These are phyloP conservation scores for Panulirus ornatus DNA, from an alignment of 1,140 invertebrate species.

Conservation along the genomic window DNA sequence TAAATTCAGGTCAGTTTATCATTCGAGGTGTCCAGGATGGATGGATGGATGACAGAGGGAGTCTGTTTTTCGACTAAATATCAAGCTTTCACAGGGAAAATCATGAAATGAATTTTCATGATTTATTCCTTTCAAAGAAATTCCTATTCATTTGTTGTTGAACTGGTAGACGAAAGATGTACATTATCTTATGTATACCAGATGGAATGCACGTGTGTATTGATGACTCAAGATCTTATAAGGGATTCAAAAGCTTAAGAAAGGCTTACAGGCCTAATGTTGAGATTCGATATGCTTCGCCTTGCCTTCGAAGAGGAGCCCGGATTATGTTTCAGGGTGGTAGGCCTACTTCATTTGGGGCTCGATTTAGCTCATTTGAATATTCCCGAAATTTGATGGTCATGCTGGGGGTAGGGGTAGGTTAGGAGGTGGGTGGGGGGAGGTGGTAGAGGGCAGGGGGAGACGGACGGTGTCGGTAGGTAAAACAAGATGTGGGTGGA, in stretches of 20 bases:
- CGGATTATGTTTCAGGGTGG: slow-evolving; percentile 36
- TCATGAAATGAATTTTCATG: no score
- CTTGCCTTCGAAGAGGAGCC: slow-evolving; percentile 9
- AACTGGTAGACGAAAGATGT: no score
- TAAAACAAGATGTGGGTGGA: not conserved
- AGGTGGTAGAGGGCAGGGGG: not conserved
- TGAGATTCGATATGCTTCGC: not conserved
- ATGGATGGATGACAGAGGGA: no score
- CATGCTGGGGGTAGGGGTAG: not conserved
- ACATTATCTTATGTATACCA: no score
- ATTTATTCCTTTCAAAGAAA: no score
- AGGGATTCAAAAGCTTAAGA: not conserved
- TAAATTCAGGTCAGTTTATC: no score
- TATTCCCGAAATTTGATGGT: slow-evolving; percentile 30
- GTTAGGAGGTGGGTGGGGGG: not conserved
- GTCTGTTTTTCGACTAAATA: no score
- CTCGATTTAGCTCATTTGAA: slow-evolving; percentile 52
- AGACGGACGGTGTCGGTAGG: not conserved
- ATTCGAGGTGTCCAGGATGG: no score
- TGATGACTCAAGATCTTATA: not conserved
- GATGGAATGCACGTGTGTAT: not conserved
- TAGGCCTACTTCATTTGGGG: slow-evolving; percentile 26
- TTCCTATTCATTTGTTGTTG: no score
- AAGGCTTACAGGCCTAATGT: slow-evolving; percentile 47
- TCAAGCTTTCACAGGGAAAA: no score